A percentile compares a stretch with the other conserved stretches of the same genome.
Evolutionary conservation across 2,113 vertebrate genomes (phyloP).

Genomic region (Archilochus colubris): DNA sequence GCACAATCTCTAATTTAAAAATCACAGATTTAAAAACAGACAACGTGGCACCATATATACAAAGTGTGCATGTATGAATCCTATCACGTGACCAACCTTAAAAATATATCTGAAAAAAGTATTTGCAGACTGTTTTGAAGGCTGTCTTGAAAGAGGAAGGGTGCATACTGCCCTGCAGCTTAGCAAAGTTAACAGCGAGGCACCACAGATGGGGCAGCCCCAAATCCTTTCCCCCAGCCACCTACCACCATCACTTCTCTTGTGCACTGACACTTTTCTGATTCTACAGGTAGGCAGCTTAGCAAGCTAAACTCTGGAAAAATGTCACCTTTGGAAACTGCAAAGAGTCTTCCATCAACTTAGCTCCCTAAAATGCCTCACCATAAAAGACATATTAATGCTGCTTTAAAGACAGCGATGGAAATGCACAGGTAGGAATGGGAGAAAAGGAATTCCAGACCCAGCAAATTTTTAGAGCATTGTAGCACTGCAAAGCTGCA

Average conservation of each 20-base stretch:
- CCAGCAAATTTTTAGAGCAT: not conserved
- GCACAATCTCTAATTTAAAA: not conserved
- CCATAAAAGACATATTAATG: not conserved
- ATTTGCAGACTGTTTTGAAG: not conserved
- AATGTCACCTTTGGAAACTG: not conserved
- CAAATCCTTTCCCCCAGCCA: not conserved
- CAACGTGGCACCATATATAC: not conserved
- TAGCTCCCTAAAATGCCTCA: not conserved
- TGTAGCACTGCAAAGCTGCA: not conserved
- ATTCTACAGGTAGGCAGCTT: not conserved
- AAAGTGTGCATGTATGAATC: not conserved
- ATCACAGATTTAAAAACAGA: not conserved
- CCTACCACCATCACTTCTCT: not conserved
- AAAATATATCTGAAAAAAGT: not conserved
- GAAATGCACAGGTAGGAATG: not conserved
- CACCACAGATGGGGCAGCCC: not conserved
- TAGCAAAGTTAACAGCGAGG: not conserved
- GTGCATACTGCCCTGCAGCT: not conserved
- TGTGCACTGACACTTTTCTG: not conserved
- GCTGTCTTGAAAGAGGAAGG: not conserved
- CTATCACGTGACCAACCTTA: not conserved
- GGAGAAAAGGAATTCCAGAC: not conserved
- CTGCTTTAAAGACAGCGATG: not conserved
- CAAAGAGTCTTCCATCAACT: not conserved
- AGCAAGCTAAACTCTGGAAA: not conserved